phyloP scores from a whole-genome alignment of 2,888 invertebrate species.

The Diaperis boleti region DNA sequence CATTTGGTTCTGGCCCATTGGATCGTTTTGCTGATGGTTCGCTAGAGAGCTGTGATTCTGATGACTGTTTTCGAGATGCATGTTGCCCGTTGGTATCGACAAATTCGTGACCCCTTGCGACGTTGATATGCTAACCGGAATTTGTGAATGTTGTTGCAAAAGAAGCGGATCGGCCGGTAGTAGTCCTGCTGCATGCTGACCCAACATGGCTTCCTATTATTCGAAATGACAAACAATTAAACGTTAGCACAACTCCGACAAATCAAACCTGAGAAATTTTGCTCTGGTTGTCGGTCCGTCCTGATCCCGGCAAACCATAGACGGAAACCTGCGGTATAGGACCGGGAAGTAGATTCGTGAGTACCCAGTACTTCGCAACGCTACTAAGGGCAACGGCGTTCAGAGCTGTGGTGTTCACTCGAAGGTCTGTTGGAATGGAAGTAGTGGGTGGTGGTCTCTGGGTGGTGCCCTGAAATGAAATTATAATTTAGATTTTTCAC shows the following conservation, averaged over 20 bases:
- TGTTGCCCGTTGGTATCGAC: slow-evolving; percentile 61
- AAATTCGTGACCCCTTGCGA: slow-evolving; percentile 64
- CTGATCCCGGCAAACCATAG: slow-evolving; percentile 73
- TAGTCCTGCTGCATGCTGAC: slow-evolving; percentile 69
- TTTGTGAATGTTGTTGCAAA: slow-evolving; percentile 64
- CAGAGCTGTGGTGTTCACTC: slow-evolving; percentile 75
- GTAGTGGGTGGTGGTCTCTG: slow-evolving; percentile 68
- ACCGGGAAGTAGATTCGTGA: slow-evolving; percentile 83
- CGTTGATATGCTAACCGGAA: slow-evolving; percentile 64
- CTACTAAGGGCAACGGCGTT: slow-evolving; percentile 79
- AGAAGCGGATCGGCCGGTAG: slow-evolving; percentile 63
- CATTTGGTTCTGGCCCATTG: slow-evolving; percentile 51
- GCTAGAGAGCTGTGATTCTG: slow-evolving; percentile 50
- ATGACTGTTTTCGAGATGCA: slow-evolving; percentile 61
- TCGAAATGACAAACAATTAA: slow-evolving; percentile 21
- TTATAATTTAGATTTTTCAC: not conserved
- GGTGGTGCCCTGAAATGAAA: slow-evolving; percentile 60
- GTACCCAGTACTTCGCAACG: slow-evolving; percentile 87
- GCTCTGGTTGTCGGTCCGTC: slow-evolving; percentile 72
- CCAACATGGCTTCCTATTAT: slow-evolving; percentile 66
- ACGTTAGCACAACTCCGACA: slow-evolving; percentile 10
- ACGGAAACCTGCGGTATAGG: slow-evolving; percentile 82
- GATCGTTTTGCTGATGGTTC: slow-evolving; percentile 54
- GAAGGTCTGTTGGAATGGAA: slow-evolving; percentile 71
- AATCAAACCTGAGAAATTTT: slow-evolving; percentile 73